Conservation (phyloP, 2,113 vertebrate species). For the Shinisaurus crocodilurus region DNA sequence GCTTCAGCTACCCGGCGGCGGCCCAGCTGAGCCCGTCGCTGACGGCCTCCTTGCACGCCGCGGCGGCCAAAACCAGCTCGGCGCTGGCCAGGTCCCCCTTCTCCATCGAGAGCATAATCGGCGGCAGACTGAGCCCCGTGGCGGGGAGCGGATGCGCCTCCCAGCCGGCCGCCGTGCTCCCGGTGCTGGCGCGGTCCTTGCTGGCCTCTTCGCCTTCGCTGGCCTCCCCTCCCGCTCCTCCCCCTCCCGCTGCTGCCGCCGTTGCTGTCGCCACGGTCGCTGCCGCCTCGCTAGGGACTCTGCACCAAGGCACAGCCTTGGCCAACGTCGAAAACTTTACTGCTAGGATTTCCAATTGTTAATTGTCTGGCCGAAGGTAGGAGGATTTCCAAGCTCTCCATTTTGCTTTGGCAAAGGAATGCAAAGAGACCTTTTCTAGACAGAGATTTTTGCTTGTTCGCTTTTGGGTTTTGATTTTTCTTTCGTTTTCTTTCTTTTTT, state of each 20-base stretch:
- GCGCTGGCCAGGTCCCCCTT: slow-evolving; percentile 85
- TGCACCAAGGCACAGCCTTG: slow-evolving; percentile 72
- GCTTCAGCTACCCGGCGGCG: slow-evolving; percentile 80
- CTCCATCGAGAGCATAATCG: slow-evolving; percentile 94
- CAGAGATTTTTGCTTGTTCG: not conserved
- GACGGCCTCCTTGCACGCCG: slow-evolving; percentile 76
- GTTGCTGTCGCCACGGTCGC: slow-evolving; percentile 64
- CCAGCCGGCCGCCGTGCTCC: slow-evolving; percentile 82
- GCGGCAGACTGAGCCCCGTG: slow-evolving; percentile 79
- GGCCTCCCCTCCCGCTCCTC: slow-evolving; percentile 64
- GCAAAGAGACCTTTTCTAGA: not conserved
- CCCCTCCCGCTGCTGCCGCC: slow-evolving; percentile 69
- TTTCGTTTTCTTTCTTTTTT: slow-evolving; percentile 1
- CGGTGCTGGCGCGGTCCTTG: slow-evolving; percentile 80
- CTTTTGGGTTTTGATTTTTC: not conserved
- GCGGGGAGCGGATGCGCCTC: slow-evolving; percentile 81
- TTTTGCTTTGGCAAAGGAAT: not conserved
- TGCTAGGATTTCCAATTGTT: slow-evolving; percentile 87
- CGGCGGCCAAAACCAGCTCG: slow-evolving; percentile 70
- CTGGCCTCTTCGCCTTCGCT: slow-evolving; percentile 66
- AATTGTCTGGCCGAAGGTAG: slow-evolving; percentile 78
- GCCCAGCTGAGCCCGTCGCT: slow-evolving; percentile 76
- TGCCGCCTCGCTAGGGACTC: slow-evolving; percentile 62
- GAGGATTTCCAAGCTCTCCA: slow-evolving; percentile 50
- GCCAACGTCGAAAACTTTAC: slow-evolving; percentile 85